Evolutionary conservation across 2,113 vertebrate species (phyloP), one percentile per base, ranked within the genome.

Genomic region (Centropus bengalensis): DNA sequence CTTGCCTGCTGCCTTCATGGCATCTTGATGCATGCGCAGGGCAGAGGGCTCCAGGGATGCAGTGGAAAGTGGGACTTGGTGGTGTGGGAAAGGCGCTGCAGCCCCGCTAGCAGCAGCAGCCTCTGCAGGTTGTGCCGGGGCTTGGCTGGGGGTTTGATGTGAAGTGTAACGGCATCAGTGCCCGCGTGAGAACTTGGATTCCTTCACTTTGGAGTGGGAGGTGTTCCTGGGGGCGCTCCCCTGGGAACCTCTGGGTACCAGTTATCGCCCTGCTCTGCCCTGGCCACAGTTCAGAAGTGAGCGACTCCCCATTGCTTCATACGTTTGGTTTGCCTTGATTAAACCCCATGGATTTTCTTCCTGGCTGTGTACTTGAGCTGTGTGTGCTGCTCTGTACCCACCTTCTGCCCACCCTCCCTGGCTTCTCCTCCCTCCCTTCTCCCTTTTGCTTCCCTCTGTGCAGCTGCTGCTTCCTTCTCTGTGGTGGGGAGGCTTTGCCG

Each of bases 391-490:
- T 89, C 42, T 64, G 49, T 45, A 49, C 20, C 8, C 33, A 60
- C 36, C 21, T 27, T 8, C 60, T 85, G 14, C 26, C 44, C 26
- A 6, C 45, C 27, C 9, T 70, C 32, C 26, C 27, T 78, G 1
- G 0, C 58, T 71, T 73, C 58, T 81, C 19, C 24, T 87, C 66
- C 42, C 8, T 77, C 42, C 75, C 19, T 16, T 40, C 27, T 78
- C 27, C 42, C 12, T 10, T 26, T 36, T 40, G 16, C 86, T 64
- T 9, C 32, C 19, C 36, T 49, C 28, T 1, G 2, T 22, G 59
- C 44, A 68, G 70, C 56, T 9, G 1, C 66, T 23, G 26, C 55
- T 59, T 33, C 30, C 49, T 0, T 0, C 38, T 44, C 1, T 0
- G 45, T 4, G 3, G 10, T 18, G n/a, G 44, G 19, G 66, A 51